Base-by-base conservation (phyloP, 2,113 vertebrate genomes). In the Monarcha castaneiventris region DNA sequence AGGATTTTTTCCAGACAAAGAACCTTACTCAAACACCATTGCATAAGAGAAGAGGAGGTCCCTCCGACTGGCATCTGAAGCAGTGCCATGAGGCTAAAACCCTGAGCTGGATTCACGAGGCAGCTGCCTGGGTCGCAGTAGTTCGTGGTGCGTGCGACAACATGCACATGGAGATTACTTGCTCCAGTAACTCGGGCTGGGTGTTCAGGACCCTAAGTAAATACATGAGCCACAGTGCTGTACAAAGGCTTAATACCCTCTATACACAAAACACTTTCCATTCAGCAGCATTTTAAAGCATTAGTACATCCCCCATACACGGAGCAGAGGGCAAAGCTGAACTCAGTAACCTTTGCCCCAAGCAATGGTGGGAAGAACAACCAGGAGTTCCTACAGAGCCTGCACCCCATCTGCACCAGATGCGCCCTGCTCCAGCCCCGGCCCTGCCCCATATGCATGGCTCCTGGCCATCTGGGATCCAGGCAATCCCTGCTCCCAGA, bases 171-270 rank as follows among this genome's bases (percentile, higher is more conserved):
- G 68, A 96, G 93, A 96, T 97, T 96, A 93, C 81, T 84, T 82
- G 95, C 95, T 97, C 87, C 94, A 72, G 76, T 95, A 90, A 94
- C 46, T 96, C 4, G 6, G 95, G 84, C 76, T 96, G 82, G 84
- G 80, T 93, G 69, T 80, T 95, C 75, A 69, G 92, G 63, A 96
- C 90, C 41, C 66, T 96, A 87, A 96, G 87, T 89, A 97, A 97
- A 97, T 59, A 96, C 7, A 7, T 0, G 7, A 79, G 35, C 35
- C 3, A 2, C 61, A 35, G 73, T 41, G 61, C 76, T 93, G 55
- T 63, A 91, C 90, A 91, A 91, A 93, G 76, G 52, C 63, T 80
- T 94, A 95, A 88, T 89, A 78, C 51, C 49, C 37, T 88, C 35
- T 71, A 67, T 71, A 79, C 87, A 91, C 75, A 94, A 89, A 93